These are phyloP conservation scores for Orthonychiurus folsomi DNA, from an alignment of 2,888 invertebrate genomes.

Conservation along the genomic window DNA sequence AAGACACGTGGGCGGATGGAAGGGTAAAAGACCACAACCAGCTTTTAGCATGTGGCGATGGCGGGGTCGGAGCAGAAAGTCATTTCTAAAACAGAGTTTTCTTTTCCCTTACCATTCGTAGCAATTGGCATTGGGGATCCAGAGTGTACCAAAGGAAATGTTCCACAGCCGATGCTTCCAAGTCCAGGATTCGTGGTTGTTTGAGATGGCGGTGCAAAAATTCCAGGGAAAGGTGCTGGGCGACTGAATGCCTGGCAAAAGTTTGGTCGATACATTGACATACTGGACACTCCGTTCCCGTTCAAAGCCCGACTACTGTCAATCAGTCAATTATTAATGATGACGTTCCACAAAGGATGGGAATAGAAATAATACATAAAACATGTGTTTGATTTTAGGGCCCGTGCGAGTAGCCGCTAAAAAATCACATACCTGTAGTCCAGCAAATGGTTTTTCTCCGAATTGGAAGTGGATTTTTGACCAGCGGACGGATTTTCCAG, in stretches of 20 bases:
- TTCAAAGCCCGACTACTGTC: slow-evolving; percentile 24
- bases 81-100: no score
- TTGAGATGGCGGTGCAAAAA: slow-evolving; percentile 26
- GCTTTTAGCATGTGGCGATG: no score
- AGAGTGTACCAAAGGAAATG: slow-evolving; percentile 28
- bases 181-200: slow-evolving; percentile 13
- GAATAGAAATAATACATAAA: no score
- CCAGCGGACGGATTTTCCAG: not conserved
- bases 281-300: slow-evolving; percentile 33
- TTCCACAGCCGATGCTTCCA: not conserved
- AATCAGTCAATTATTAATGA: not conserved
- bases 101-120: slow-evolving; percentile 29
- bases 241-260: slow-evolving; percentile 36
- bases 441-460: slow-evolving; percentile 33
- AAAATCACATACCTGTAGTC: slow-evolving; percentile 32
- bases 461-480: slow-evolving; percentile 26
- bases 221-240: slow-evolving; percentile 33
- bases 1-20: no score
- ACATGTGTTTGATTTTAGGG: not conserved
- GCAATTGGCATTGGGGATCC: slow-evolving; percentile 33
- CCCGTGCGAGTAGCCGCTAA: not conserved
- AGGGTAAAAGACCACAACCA: no score
- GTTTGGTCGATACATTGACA: slow-evolving; percentile 39
- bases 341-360: not conserved
- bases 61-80: no score